These are phyloP conservation scores for Apogon talboti DNA, from an alignment of 2,797 vertebrate species.

Conservation along the genomic window DNA sequence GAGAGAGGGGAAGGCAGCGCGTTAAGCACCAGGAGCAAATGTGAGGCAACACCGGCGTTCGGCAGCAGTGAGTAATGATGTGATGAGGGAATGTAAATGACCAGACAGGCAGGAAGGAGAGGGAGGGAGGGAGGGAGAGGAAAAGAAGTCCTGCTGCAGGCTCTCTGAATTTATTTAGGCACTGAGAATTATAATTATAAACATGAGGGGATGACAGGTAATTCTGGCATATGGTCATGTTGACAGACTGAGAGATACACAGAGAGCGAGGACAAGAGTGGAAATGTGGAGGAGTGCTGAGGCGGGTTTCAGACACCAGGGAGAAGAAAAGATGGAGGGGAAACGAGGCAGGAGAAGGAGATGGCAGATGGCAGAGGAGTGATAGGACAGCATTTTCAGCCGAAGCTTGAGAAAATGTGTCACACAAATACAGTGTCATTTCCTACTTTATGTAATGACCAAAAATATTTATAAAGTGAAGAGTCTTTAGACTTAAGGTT, in stretches of 20 bases:
- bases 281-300: conserved; percentile 42
- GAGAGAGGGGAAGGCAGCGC: conserved; percentile 9
- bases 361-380: conserved; percentile 40
- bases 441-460: conserved; percentile 4
- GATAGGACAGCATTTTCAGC: conserved; percentile 16
- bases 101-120: conserved; percentile 26
- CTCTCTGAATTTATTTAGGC: conserved; percentile 46
- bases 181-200: conserved; percentile 59
- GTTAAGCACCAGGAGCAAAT: conserved; percentile 21
- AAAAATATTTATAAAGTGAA: conserved; percentile 10
- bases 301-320: conserved; percentile 29
- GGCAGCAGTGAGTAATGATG: conserved; percentile 20
- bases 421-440: conserved; percentile 5
- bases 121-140: conserved; percentile 10
- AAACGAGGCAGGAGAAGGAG: conserved; percentile 15
- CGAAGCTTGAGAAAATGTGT: conserved; percentile 9
- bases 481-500: neutral
- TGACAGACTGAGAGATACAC: conserved; percentile 57
- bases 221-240: conserved; percentile 64
- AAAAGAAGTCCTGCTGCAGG: conserved; percentile 21
- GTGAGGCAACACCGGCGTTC: conserved; percentile 12
- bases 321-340: conserved; percentile 25
- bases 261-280: conserved; percentile 19
- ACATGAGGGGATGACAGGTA: conserved; percentile 62
- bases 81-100: conserved; percentile 34